Evolutionary conservation across 2,888 invertebrate species (phyloP), one percentile per base, ranked within the genome.

Genomic region (Octonoba sinensis): DNA sequence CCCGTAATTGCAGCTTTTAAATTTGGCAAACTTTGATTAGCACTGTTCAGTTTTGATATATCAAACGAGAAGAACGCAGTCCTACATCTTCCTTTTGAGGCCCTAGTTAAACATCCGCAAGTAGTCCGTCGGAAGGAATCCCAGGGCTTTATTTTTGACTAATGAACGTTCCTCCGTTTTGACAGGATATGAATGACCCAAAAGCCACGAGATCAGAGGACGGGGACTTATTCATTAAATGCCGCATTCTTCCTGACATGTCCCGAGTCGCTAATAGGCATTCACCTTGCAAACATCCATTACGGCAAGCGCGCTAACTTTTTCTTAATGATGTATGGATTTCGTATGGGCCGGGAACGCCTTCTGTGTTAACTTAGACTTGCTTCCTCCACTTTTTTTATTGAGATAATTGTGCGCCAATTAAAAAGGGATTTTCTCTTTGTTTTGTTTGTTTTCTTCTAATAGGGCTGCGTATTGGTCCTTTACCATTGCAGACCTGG

Each of bases 111-210:
- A n/a, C 36, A 36, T 36, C 36, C 36, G 36, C 36, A 6, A 8
- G 36, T 36, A 36, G 36, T 36, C 36, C 36, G 36, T 36, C 36
- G 36, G 36, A 36, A 36, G 36, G 36, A 36, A 36, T n/a, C 56
- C 59, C 65, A 4, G 20, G 18, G 24, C 69, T 72, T 72, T 57
- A 79, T 79, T 67, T 72, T 72, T 79, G 78, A 79, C 71, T 72
- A 72, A 79, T 67, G 78, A 54, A n/a, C 51, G 46, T 44, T 56
- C 56, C 56, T 62, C 13, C 22, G 22, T 16, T 46, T 18, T 81
- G 81, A 81, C 81, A 81, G 81, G 69, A 73, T 73, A 81, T 81
- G 74, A 81, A 81, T 81, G 54, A 79, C 79, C 72, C 64, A 24
- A 57, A 64, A 56, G 66, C 78, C 73, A 69, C 51, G 57, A 72